Base-by-base conservation (phyloP, 2,888 invertebrate genomes). In the Micropterix aruncella region DNA sequence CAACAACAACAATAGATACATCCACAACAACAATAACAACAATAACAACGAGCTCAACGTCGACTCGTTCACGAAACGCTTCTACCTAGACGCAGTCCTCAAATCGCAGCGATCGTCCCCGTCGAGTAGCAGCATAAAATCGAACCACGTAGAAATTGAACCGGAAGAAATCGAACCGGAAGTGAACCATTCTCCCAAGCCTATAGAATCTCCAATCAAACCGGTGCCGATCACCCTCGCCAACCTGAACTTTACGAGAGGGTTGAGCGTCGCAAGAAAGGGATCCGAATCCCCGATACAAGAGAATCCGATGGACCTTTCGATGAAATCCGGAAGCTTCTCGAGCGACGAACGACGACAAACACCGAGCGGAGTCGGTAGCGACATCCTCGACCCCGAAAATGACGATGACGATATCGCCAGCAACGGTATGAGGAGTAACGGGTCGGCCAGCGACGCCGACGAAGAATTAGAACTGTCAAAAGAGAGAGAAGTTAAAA, bases 221-320 rank as follows among this genome's bases (percentile, higher is more conserved):
- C 50, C 7, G 44, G 43, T 37, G 52, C 57, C 41, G 50, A 51
- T 42, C 39, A 46, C 18, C 50, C 43, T 46, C 41, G 47, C 44
- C 17, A 42, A 37, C 19, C 43, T 40, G 42, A 51, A 39, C 53
- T 71, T 60, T 49, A 67, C 60, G 42, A 66, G 59, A 37, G 67
- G 63, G 45, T 69, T 62, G n/a, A 67, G 61, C 5, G 63, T 60
- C 38, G 70, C 63, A 48, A 56, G 70, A 48, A 60, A 66, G 52
- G 62, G 65, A 1, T 69, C 70, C 1, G 76, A 77, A 39, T 77
- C 77, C 5, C 77, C 67, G 0, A 51, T 75, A 1, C 84, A 86
- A 57, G 85, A 86, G 51, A 79, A 81, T 56, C 88, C 88, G 2
- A 87, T 88, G 60, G 88, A 88, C 57, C 62, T 88, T 50, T 86